Percentiles rank a stretch among this genome's conserved stretches.
Conservation (phyloP, 1,140 invertebrate genomes). For the Macrobrachium rosenbergii region DNA sequence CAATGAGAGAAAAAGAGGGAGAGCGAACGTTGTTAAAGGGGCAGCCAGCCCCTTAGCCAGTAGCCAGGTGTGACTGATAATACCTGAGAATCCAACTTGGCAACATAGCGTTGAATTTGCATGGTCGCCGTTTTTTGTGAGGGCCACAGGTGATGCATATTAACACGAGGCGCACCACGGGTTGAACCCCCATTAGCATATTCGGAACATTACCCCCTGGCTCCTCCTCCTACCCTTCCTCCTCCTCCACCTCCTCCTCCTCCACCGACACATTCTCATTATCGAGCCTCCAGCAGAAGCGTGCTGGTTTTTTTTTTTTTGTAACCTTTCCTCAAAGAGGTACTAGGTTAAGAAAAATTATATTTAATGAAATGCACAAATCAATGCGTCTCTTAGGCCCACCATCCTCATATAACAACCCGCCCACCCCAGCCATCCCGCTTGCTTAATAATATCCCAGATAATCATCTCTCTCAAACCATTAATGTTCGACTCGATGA, state of each 20-base stretch:
- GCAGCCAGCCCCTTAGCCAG: background rate
- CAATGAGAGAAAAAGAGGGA: constrained; percentile 27
- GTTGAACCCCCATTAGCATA: constrained; percentile 25
- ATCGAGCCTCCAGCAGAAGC: background rate
- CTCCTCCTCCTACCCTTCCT: background rate
- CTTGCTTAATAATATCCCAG: too few relatives aligned
- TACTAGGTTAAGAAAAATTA: background rate
- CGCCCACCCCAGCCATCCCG: too few relatives aligned
- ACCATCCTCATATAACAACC: too few relatives aligned
- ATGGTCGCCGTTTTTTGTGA: constrained; percentile 21
- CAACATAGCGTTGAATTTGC: constrained; percentile 26
- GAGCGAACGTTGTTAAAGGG: constrained; percentile 6
- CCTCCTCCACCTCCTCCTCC: background rate
- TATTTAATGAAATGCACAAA: background rate
- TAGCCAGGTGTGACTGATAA: constrained; percentile 18
- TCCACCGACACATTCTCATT: constrained; percentile 22
- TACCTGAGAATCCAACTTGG: constrained; percentile 15
- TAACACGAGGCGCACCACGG: constrained; percentile 2
- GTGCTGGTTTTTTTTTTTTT: too few relatives aligned
- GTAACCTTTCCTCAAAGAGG: too few relatives aligned
- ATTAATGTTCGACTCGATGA: too few relatives aligned
- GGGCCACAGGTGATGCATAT: constrained; percentile 33
- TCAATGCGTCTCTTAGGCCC: too few relatives aligned
- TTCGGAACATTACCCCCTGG: constrained; percentile 6
- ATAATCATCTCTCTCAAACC: too few relatives aligned